Conservation (phyloP, 2,888 invertebrate species). For the Ramazzottius varieornatus region DNA sequence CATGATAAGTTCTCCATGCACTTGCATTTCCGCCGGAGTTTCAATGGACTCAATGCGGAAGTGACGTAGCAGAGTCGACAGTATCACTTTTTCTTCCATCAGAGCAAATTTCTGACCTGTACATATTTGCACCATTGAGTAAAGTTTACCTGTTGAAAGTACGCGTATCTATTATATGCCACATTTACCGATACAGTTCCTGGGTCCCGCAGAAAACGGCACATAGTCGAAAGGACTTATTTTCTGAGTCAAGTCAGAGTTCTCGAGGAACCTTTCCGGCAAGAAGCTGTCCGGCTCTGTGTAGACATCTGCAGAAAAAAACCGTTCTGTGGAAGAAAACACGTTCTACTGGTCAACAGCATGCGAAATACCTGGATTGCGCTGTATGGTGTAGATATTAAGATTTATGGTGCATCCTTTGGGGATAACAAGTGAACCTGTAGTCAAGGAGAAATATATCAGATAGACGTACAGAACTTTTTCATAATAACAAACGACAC, state of each 20-base stretch:
- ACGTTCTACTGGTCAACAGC: too few relatives aligned
- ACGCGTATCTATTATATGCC: background rate
- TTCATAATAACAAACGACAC: too few relatives aligned
- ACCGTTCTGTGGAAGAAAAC: too few relatives aligned
- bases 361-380: background rate
- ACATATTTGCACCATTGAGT: background rate
- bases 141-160: background rate
- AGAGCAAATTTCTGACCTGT: constrained; percentile 1
- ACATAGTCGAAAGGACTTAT: constrained; percentile 43
- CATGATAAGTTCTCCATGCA: background rate
- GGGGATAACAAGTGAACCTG: background rate
- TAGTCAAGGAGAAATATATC: too few relatives aligned
- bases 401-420: background rate
- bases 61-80: background rate
- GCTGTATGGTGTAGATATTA: background rate
- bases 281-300: background rate
- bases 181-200: constrained; percentile 44
- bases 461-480: too few relatives aligned
- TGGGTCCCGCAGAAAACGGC: constrained; percentile 54
- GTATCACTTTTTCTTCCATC: background rate
- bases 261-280: background rate
- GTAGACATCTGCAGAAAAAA: too few relatives aligned
- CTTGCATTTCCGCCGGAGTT: background rate
- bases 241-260: background rate
- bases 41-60: background rate